phyloP scores from a whole-genome alignment of 2,113 vertebrate genomes.

The Aptenodytes patagonicus region DNA sequence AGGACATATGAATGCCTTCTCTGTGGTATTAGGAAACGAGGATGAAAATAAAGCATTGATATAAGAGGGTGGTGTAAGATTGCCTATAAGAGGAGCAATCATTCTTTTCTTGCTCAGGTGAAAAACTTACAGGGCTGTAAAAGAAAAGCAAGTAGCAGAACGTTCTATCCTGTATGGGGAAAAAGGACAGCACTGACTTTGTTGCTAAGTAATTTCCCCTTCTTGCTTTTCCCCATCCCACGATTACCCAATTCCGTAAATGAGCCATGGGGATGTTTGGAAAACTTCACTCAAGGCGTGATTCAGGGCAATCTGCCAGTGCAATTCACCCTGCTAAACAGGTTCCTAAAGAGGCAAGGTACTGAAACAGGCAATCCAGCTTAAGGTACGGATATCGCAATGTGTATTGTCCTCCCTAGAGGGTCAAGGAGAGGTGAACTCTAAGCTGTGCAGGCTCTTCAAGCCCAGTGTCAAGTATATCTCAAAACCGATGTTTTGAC shows the following conservation, averaged over 20 bases:
- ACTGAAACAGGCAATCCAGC: neutral
- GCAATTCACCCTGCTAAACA: neutral
- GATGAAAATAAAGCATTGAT: neutral
- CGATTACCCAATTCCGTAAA: neutral
- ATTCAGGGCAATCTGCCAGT: neutral
- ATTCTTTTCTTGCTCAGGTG: neutral
- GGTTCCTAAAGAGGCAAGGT: neutral
- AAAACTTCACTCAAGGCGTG: neutral
- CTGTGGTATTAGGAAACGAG: neutral
- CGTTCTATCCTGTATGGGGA: neutral
- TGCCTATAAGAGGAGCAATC: neutral
- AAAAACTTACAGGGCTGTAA: neutral
- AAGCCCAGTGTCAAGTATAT: neutral
- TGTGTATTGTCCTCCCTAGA: neutral
- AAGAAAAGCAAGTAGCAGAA: neutral
- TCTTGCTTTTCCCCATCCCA: neutral
- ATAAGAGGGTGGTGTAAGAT: neutral
- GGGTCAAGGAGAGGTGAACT: slow-evolving; percentile 36
- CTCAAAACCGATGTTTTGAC: neutral
- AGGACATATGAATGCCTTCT: neutral
- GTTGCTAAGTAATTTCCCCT: neutral
- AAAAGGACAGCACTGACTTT: neutral
- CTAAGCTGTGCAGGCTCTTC: neutral
- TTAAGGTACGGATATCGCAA: neutral
- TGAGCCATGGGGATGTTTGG: neutral